Percentiles rank a stretch among this genome's conserved stretches.
These are phyloP conservation scores for Pycnomerus fuliginosus DNA, from an alignment of 2,888 invertebrate species.

Conservation along the genomic window DNA sequence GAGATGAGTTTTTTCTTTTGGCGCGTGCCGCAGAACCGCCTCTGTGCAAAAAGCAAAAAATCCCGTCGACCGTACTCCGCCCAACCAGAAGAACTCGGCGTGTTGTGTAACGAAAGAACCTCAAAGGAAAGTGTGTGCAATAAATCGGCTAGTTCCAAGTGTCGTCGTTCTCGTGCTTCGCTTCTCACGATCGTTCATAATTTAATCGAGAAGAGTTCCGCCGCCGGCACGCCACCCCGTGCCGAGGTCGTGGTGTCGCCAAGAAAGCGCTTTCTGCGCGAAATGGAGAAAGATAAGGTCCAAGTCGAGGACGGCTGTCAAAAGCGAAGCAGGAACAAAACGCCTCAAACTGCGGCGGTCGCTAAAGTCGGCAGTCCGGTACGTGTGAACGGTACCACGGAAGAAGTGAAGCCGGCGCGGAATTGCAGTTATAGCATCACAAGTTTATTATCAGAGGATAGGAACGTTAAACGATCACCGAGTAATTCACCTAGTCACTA, in stretches of 20 bases:
- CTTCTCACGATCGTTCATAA: conserved; percentile 43
- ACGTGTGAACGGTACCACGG: conserved; percentile 36
- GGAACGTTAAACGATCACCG: conserved; percentile 44
- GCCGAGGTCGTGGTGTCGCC: conserved; percentile 69
- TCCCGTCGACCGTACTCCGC: conserved; percentile 64
- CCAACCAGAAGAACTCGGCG: conserved; percentile 17
- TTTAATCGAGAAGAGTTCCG: conserved; percentile 42
- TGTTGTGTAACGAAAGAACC: conserved; percentile 37
- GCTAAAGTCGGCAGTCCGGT: conserved; percentile 36
- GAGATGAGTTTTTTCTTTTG: conserved; percentile 72
- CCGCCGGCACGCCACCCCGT: conserved; percentile 41
- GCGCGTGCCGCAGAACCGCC: conserved; percentile 55
- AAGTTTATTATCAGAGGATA: conserved; percentile 71
- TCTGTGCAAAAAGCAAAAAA: conserved; percentile 53
- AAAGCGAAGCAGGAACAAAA: conserved; percentile 45
- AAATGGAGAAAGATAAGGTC: conserved; percentile 62
- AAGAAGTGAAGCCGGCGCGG: conserved; percentile 37
- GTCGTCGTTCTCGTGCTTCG: conserved; percentile 31
- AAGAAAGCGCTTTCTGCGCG: conserved; percentile 75
- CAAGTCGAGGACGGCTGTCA: conserved; percentile 40
- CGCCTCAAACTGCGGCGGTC: conserved; percentile 14
- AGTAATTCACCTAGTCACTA: conserved; percentile 47
- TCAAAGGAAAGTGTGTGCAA: conserved; percentile 36
- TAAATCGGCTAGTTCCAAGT: conserved; percentile 24
- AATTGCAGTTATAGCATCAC: conserved; percentile 81